Evolutionary conservation across 2,113 vertebrate genomes (phyloP).

Genomic region (Arizona elegans): DNA sequence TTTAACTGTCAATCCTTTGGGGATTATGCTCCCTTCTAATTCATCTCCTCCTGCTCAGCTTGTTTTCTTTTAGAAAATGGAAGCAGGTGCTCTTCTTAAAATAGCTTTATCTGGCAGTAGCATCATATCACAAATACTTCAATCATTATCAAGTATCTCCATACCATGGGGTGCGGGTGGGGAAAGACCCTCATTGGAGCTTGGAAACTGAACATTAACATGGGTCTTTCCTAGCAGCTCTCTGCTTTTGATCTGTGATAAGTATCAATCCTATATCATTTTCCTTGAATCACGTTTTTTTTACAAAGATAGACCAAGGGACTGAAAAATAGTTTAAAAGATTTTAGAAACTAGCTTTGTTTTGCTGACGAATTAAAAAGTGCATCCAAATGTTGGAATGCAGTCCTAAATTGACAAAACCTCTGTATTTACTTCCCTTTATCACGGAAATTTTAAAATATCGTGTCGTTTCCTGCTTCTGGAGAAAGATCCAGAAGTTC

Average conservation of each 20-base stretch:
- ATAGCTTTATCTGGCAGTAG: background rate
- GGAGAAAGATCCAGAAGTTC: background rate
- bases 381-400: background rate
- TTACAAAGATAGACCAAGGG: background rate
- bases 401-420: background rate
- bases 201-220: background rate
- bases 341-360: background rate
- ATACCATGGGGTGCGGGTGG: too few relatives aligned
- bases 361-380: background rate
- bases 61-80: background rate
- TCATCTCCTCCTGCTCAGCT: background rate
- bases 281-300: background rate
- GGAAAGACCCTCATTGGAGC: background rate
- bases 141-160: background rate
- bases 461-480: background rate
- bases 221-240: background rate
- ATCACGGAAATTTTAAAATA: background rate
- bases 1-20: background rate
- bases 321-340: background rate
- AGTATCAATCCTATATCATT: background rate
- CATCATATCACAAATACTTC: background rate
- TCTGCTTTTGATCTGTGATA: background rate
- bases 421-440: background rate
- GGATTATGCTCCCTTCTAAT: background rate
- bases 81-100: background rate